These are phyloP conservation scores for Tipula helvola DNA, from an alignment of 2,888 invertebrate species.

Conservation along the genomic window DNA sequence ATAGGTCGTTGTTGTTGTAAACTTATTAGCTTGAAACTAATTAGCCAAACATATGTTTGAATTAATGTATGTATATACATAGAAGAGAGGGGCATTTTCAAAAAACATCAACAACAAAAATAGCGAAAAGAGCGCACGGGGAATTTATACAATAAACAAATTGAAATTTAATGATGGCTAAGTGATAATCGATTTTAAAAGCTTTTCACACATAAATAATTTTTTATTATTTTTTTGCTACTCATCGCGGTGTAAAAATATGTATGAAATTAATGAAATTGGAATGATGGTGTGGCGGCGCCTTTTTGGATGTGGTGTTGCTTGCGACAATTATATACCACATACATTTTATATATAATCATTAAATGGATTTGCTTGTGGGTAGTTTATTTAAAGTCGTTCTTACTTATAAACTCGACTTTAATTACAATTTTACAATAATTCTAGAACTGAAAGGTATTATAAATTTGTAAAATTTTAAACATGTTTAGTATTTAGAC, in stretches of 20 bases:
- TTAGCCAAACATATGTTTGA: not conserved
- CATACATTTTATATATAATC: no score
- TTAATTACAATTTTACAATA: no score
- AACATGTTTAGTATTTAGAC: no score
- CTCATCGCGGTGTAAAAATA: not conserved
- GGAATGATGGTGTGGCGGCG: not conserved
- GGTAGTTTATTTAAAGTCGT: no score
- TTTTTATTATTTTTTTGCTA: not conserved
- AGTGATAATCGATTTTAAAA: conserved; percentile 4
- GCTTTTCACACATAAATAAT: not conserved
- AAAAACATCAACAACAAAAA: no score
- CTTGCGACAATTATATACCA: no score
- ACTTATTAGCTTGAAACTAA: not conserved
- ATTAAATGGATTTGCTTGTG: no score
- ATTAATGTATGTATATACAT: not conserved
- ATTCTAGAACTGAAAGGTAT: no score
- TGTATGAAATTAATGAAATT: not conserved
- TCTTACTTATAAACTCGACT: no score
- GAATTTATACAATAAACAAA: not conserved
- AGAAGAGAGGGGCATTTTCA: not conserved
- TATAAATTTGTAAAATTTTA: no score
- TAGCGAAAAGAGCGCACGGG: not conserved
- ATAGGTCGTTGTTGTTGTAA: not conserved
- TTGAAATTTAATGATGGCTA: not conserved
- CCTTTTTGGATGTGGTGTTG: not conserved